These are phyloP conservation scores for Notechis scutatus DNA, from an alignment of 2,113 vertebrate genomes.

Conservation along the genomic window DNA sequence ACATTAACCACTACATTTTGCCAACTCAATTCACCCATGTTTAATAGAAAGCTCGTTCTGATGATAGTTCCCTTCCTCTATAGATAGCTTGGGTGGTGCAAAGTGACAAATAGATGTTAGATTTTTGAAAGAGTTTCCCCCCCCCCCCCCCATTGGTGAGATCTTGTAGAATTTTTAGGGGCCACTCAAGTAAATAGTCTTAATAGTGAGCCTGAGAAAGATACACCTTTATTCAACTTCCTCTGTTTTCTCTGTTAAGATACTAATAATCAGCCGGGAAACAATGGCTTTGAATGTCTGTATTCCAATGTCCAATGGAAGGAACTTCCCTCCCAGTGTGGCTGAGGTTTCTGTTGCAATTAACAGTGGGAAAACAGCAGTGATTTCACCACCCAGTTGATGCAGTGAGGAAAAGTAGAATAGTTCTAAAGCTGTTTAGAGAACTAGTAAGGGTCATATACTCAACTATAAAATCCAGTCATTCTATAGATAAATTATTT, in stretches of 20 bases:
- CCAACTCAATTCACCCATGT: not conserved
- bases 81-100: not conserved
- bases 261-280: not conserved
- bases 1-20: not conserved
- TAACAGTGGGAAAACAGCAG: not conserved
- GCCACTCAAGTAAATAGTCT: not conserved
- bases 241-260: not conserved
- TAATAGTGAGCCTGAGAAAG: not conserved
- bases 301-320: not conserved
- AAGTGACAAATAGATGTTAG: not conserved
- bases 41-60: not conserved
- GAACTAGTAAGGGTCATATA: not conserved
- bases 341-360: not conserved
- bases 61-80: not conserved
- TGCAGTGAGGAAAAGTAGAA: not conserved
- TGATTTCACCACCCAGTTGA: not conserved
- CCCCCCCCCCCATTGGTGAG: not conserved
- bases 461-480: not conserved
- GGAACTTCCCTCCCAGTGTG: not conserved
- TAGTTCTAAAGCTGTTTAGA: not conserved
- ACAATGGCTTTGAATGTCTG: not conserved
- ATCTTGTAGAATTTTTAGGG: not conserved
- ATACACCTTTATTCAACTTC: not conserved
- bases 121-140: not conserved
- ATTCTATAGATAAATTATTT: not conserved